These are phyloP conservation scores for Carassius carassius DNA, from an alignment of 2,113 vertebrate species.

Conservation along the genomic window DNA sequence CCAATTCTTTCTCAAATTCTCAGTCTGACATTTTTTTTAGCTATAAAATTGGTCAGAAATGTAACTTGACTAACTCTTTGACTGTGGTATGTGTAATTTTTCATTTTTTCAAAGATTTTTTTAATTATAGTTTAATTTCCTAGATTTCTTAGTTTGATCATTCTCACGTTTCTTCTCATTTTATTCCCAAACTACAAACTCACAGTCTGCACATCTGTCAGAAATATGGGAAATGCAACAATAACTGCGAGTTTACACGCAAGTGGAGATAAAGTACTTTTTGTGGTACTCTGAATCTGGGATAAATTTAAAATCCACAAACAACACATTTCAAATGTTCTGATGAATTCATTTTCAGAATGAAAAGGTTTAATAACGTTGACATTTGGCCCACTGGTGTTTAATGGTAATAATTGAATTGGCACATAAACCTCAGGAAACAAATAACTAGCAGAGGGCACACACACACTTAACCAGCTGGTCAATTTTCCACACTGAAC, in stretches of 20 bases:
- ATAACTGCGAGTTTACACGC: slow-evolving; percentile 1
- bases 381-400: slow-evolving; percentile 13
- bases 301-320: background rate
- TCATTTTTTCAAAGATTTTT: no score
- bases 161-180: background rate
- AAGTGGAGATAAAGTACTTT: background rate
- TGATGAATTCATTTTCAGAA: background rate
- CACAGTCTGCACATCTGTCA: slow-evolving; percentile 12
- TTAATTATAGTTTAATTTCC: background rate
- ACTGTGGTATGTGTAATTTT: background rate
- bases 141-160: background rate
- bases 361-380: background rate
- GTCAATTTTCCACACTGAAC: background rate
- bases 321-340: background rate
- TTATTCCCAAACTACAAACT: background rate
- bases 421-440: background rate
- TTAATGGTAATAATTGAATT: background rate
- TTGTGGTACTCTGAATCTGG: slow-evolving; percentile 1
- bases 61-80: background rate
- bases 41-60: background rate
- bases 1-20: background rate
- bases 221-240: background rate
- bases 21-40: background rate
- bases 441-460: background rate
- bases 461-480: background rate